Conservation (phyloP, 64 coral and sea anemone species). For the Exaiptasia diaphana region DNA sequence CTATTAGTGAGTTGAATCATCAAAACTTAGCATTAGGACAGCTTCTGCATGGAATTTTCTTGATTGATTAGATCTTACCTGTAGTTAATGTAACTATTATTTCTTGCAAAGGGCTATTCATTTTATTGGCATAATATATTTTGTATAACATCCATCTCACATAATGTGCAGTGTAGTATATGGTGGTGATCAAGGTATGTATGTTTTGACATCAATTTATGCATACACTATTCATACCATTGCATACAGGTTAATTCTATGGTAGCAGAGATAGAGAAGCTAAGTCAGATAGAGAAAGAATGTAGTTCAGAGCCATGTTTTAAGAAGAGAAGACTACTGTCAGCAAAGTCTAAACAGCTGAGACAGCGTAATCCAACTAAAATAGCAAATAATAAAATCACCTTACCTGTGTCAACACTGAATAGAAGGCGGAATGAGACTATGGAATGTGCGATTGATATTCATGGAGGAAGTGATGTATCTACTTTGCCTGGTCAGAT, state of each 20-base stretch:
- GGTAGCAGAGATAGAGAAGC: neutral
- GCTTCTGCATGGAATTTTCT: too few species aligned
- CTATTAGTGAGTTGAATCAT: too few species aligned
- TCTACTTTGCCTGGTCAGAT: neutral
- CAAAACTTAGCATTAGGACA: too few species aligned
- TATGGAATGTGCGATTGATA: slow-evolving; percentile 35
- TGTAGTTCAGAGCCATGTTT: neutral
- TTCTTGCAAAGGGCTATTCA: too few species aligned
- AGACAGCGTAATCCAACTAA: neutral
- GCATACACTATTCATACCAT: too few species aligned
- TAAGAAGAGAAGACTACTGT: neutral
- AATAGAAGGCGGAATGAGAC: slow-evolving; percentile 35
- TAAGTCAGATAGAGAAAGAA: neutral
- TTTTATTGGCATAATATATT: too few species aligned
- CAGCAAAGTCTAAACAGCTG: neutral
- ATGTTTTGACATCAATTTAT: neutral
- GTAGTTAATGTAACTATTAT: too few species aligned
- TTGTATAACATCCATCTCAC: too few species aligned
- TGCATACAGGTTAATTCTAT: neutral
- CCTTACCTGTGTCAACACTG: neutral
- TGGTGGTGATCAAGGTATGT: too few species aligned
- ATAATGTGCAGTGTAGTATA: too few species aligned
- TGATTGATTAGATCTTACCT: too few species aligned
- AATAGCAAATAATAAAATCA: neutral
- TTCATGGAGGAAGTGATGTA: slow-evolving; percentile 59